Evolutionary conservation across 2,888 invertebrate species (phyloP).

Genomic region (Selenia dentaria): DNA sequence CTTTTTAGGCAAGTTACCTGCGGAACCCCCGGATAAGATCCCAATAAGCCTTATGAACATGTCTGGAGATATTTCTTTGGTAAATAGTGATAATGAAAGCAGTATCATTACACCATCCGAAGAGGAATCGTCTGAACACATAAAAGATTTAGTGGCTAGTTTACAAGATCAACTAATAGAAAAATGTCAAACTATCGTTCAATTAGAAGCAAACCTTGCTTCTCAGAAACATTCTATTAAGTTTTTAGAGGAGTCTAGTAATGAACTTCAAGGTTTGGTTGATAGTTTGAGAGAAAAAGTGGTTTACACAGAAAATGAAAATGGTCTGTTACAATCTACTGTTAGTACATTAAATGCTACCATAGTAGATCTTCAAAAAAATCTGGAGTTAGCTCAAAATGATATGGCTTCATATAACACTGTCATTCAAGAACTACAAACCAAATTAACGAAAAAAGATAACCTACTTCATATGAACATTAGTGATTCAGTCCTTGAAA

Average conservation of each 20-base stretch:
- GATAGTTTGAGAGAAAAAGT: constrained; percentile 52
- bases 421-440: constrained; percentile 62
- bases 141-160: constrained; percentile 43
- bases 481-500: constrained; percentile 52
- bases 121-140: constrained; percentile 36
- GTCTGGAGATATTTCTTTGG: constrained; percentile 63
- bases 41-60: constrained; percentile 56
- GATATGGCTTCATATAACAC: constrained; percentile 62
- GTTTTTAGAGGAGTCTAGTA: constrained; percentile 53
- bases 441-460: constrained; percentile 52
- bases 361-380: constrained; percentile 56
- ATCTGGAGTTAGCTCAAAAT: constrained; percentile 46
- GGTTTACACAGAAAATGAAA: constrained; percentile 53
- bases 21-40: constrained; percentile 41
- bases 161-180: constrained; percentile 50
- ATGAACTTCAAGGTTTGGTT: constrained; percentile 49
- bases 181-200: constrained; percentile 51
- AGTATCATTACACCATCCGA: constrained; percentile 46
- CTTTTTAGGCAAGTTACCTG: constrained; percentile 20
- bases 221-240: constrained; percentile 54
- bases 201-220: constrained; percentile 55
- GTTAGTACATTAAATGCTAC: constrained; percentile 59
- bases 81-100: constrained; percentile 62
- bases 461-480: constrained; percentile 39
- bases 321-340: constrained; percentile 53